Conservation (phyloP, 2,797 vertebrate species). For the Helicolenus hilgendorfi region DNA sequence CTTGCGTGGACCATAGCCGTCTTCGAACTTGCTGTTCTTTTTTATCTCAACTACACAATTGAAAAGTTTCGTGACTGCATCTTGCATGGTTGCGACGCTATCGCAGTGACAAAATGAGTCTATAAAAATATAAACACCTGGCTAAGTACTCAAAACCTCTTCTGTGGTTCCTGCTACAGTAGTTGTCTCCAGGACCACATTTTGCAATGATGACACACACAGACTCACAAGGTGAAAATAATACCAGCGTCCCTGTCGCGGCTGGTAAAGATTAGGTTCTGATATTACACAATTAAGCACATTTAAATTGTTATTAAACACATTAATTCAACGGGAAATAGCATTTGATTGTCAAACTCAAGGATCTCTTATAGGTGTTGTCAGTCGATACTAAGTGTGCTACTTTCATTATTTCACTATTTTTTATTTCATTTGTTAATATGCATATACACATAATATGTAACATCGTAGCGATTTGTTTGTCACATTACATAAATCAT, state of each 20-base stretch:
- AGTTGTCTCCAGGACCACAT: background rate
- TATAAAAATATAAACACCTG: background rate
- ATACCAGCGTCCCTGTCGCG: background rate
- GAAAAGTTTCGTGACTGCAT: no score
- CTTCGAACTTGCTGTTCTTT: background rate
- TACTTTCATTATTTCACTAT: background rate
- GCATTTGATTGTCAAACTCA: background rate
- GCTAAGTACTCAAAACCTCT: background rate
- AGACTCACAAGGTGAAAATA: background rate
- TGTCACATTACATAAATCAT: slow-evolving; percentile 14
- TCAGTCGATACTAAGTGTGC: background rate
- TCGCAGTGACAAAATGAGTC: background rate
- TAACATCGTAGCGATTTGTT: slow-evolving; percentile 14
- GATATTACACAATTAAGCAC: slow-evolving; percentile 57
- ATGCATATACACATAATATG: slow-evolving; percentile 2
- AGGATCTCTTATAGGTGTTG: background rate
- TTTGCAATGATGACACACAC: background rate
- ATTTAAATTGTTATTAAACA: slow-evolving; percentile 52
- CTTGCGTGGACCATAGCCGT: background rate
- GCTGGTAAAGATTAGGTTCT: slow-evolving; percentile 31
- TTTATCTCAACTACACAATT: no score
- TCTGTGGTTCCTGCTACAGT: background rate
- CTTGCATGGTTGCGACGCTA: background rate
- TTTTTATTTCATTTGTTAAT: slow-evolving; percentile 6
- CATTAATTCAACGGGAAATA: slow-evolving; percentile 60